Evolutionary conservation across 2,797 vertebrate species (phyloP).

Genomic region (Typhlichthys eigenmanni): DNA sequence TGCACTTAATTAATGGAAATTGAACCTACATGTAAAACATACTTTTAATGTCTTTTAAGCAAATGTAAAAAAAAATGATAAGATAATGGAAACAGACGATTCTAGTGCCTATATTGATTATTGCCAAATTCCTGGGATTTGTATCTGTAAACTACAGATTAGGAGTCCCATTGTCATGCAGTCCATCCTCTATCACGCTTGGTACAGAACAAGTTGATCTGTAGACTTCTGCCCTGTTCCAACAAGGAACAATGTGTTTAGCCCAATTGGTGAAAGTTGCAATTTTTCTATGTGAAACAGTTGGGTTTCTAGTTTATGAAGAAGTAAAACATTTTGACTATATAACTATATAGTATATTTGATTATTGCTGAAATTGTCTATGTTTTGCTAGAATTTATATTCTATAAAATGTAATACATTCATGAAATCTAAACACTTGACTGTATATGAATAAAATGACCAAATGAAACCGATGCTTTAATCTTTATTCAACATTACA

Average conservation of each 20-base stretch:
- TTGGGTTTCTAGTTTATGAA: slow-evolving; percentile 84
- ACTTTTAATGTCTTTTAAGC: too few relatives aligned
- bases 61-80: too few relatives aligned
- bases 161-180: too few relatives aligned
- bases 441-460: slow-evolving; percentile 76
- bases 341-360: slow-evolving; percentile 85
- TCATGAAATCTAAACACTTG: slow-evolving; percentile 76
- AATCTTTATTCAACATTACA: background rate
- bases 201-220: too few relatives aligned
- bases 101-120: too few relatives aligned
- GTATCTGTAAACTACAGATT: too few relatives aligned
- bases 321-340: slow-evolving; percentile 66
- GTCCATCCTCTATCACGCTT: too few relatives aligned
- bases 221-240: background rate
- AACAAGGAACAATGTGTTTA: slow-evolving; percentile 44
- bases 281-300: slow-evolving; percentile 77
- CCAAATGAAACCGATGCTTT: slow-evolving; percentile 6
- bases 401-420: slow-evolving; percentile 83
- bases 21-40: too few relatives aligned
- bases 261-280: slow-evolving; percentile 67
- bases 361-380: slow-evolving; percentile 83
- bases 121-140: too few relatives aligned
- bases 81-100: too few relatives aligned
- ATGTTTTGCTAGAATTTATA: slow-evolving; percentile 90
- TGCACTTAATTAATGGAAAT: too few relatives aligned